Percentiles rank a stretch among this genome's conserved stretches.
phyloP scores from a whole-genome alignment of 2,113 vertebrate genomes.

The Ctenomys sociabilis region DNA sequence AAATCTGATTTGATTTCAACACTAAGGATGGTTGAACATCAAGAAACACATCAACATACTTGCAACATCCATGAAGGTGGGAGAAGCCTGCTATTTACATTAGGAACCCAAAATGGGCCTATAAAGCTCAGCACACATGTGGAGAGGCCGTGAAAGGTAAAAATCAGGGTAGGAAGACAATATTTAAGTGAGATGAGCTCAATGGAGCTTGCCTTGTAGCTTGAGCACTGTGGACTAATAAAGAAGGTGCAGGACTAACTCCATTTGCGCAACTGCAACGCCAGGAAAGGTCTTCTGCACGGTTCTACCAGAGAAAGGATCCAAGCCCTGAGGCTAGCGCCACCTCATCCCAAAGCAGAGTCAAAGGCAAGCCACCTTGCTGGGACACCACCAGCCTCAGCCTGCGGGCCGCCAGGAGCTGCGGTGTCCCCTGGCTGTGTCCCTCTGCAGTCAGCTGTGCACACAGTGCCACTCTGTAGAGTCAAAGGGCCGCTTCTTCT shows the following conservation, averaged over 20 bases:
- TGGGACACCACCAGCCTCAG: not conserved
- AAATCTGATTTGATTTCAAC: not conserved
- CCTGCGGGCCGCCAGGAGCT: fast-evolving
- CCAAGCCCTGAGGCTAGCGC: too few relatives aligned
- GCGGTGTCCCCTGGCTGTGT: fast-evolving
- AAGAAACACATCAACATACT: not conserved
- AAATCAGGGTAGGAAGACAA: not conserved
- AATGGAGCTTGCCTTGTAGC: not conserved
- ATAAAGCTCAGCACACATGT: not conserved
- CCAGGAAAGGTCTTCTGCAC: not conserved
- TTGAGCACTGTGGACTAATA: not conserved
- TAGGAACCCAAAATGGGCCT: not conserved
- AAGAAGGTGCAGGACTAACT: not conserved
- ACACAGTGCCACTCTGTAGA: not conserved
- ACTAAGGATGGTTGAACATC: not conserved
- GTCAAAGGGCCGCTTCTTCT: not conserved
- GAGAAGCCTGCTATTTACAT: not conserved
- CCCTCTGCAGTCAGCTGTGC: not conserved
- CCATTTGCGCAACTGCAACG: not conserved
- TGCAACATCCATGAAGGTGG: not conserved
- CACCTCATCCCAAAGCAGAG: not conserved
- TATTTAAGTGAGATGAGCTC: not conserved
- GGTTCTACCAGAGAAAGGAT: too few relatives aligned
- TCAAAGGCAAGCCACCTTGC: not conserved
- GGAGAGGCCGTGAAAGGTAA: not conserved